Conservation (phyloP, 2,113 vertebrate genomes). For the Corvus cornix region DNA sequence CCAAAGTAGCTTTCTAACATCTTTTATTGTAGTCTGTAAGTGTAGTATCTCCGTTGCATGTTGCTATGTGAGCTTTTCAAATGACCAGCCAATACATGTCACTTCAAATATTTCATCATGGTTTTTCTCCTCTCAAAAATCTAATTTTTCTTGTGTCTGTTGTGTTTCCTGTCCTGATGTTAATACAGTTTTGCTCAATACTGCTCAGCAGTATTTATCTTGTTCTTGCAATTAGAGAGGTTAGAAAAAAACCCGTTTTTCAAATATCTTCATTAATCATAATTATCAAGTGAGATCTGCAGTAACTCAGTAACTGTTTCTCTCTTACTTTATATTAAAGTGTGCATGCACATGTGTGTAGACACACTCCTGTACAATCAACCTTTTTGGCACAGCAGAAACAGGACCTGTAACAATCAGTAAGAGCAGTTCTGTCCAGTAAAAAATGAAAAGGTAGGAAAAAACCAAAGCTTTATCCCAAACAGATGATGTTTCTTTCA, state of each 20-base stretch:
- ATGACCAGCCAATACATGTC: background rate
- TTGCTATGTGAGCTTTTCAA: background rate
- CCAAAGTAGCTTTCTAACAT: background rate
- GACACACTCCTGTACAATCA: background rate
- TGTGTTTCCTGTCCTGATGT: background rate
- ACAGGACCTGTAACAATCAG: background rate
- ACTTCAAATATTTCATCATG: background rate
- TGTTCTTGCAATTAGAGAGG: background rate
- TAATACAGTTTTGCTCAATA: background rate
- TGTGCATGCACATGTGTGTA: fast-evolving
- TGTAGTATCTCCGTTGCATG: background rate
- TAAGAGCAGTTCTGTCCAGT: background rate
- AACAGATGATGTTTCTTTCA: background rate
- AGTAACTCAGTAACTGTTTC: background rate
- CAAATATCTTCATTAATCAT: background rate
- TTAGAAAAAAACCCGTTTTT: background rate
- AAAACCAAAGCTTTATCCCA: fast-evolving
- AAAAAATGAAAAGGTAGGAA: background rate
- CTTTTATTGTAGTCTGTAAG: background rate
- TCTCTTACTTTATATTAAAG: background rate
- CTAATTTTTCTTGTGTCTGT: background rate
- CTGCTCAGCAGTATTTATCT: background rate
- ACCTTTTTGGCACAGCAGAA: background rate
- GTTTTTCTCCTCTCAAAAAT: background rate
- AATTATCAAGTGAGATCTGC: background rate